Base-by-base conservation (phyloP, 2,888 invertebrate species). In the Drosophila monieri region DNA sequence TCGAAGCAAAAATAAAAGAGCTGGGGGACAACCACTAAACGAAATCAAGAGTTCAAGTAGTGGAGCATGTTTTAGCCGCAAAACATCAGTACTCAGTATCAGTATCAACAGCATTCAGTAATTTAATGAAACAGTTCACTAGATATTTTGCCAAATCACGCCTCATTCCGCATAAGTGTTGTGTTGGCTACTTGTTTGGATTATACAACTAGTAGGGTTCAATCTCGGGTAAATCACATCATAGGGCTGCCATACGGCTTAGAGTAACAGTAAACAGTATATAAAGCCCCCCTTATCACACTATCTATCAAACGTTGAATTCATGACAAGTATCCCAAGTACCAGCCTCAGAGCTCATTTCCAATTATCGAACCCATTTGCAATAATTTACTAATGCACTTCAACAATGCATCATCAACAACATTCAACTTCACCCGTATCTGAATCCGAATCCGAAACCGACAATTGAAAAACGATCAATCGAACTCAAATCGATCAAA, bases 301-400 rank as follows among this genome's bases (percentile, higher is more conserved):
- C 41, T 15, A 41, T 21, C 43, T 44, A 41, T 23, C 32, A 23
- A 15, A 12, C 30, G 18, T 65, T 43, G 32, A 49, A 21, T 15
- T 52, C 41, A 56, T 60, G 61, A 60, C 48, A 65, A 52, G 60
- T 49, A 49, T 23, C 48, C 30, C 27, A 14, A 27, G 25, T 23
- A 14, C 52, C 32, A 12, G 39, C 21, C 55, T 47, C 46, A 47
- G 53, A n/a, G 27, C 70, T 54, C 69, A 69, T 69, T 27, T 23
- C 60, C 37, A 68, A 69, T 54, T 69, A 51, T 39, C 62, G 67
- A 66, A 65, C 61, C 48, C 81, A 78, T 65, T 76, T 83, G 74
- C 72, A 80, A 83, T 76, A 74, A 43, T 69, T 55, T 80, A 85
- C 80, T 83, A 85, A 83, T 85, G 84, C 81, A 83, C 86, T 80